Conservation (phyloP, 2,113 vertebrate species). For the Terrapene triunguis region DNA sequence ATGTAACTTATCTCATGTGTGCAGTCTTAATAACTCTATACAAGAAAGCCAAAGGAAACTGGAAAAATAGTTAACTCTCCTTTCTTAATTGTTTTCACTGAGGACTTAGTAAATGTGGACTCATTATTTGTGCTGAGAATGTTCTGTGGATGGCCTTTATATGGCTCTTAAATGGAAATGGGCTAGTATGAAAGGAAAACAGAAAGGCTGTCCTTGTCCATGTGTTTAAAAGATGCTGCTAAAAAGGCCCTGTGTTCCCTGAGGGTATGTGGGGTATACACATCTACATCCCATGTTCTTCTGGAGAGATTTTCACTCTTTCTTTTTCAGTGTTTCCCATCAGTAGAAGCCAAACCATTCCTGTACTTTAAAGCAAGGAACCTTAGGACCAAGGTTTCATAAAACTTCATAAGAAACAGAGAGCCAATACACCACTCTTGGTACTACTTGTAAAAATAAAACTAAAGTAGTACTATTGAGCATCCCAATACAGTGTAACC, state of each 20-base stretch:
- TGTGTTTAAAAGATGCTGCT: not conserved
- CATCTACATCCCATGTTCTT: not conserved
- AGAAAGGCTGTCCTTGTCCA: not conserved
- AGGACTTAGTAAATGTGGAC: not conserved
- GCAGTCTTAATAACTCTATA: accelerated
- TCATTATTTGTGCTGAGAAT: not conserved
- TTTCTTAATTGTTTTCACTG: not conserved
- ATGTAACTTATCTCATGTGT: not conserved
- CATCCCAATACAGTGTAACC: not conserved
- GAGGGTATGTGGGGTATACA: not conserved
- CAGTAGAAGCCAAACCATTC: not conserved
- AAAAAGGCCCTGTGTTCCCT: not conserved
- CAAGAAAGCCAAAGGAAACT: not conserved
- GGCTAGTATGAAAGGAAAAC: not conserved
- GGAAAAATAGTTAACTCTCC: not conserved
- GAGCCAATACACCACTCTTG: not conserved
- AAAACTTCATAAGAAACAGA: not conserved
- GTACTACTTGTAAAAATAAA: not conserved
- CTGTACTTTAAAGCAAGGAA: not conserved
- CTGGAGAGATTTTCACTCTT: not conserved
- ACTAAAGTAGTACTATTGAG: not conserved
- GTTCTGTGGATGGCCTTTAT: not conserved
- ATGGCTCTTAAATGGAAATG: not conserved
- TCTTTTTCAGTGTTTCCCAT: not conserved
- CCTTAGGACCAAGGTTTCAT: not conserved